These are phyloP conservation scores for Calliphora vicina DNA, from an alignment of 1,140 invertebrate genomes.

Conservation along the genomic window DNA sequence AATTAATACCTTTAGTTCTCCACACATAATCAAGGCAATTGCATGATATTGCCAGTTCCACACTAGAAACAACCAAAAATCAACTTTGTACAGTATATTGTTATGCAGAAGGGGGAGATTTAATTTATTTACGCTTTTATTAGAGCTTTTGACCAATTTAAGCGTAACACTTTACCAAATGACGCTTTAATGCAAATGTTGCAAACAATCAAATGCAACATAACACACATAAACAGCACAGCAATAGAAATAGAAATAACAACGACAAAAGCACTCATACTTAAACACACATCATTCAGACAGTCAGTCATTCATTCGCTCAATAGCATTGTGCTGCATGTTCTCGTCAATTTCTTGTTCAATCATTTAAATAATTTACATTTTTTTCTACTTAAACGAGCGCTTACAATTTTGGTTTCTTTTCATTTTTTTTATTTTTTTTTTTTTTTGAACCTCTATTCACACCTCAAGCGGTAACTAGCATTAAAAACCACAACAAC, in stretches of 20 bases:
- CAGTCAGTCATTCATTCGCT: not conserved
- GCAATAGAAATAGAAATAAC: too few relatives aligned
- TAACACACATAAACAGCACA: not conserved
- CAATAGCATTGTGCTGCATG: not conserved
- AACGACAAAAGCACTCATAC: not conserved
- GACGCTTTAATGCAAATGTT: not conserved
- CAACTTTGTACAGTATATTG: not conserved
- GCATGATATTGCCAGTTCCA: not conserved
- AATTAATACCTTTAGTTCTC: not conserved
- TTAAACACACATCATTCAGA: not conserved
- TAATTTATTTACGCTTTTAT: slow-evolving; percentile 11
- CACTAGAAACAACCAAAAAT: not conserved
- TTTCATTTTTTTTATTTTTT: not conserved
- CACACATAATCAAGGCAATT: not conserved
- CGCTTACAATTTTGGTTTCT: not conserved
- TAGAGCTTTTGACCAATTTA: slow-evolving; percentile 8
- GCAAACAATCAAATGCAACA: not conserved
- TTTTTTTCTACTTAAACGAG: not conserved
- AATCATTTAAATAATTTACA: slow-evolving; percentile 14
- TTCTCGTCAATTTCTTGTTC: slow-evolving; percentile 9
- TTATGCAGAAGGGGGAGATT: not conserved
- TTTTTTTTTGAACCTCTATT: not conserved
- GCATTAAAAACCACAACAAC: slow-evolving; percentile 15
- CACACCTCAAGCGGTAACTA: slow-evolving; percentile 12
- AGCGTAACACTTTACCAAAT: slow-evolving; percentile 16